These are phyloP conservation scores for Porites lutea DNA, from an alignment of 64 coral and sea anemone species.

Conservation along the genomic window DNA sequence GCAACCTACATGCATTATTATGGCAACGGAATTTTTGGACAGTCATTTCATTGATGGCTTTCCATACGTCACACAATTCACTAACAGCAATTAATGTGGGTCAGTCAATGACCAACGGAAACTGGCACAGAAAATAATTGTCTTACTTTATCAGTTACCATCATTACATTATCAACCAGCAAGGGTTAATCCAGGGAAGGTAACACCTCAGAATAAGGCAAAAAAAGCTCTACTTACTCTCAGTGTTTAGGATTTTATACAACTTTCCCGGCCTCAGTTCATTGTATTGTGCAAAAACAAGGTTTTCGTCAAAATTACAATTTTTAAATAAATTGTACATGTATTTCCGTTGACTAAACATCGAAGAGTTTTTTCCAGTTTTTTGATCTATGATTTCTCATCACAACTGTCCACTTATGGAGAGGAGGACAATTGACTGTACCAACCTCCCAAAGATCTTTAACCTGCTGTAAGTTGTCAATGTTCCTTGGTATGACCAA, in stretches of 20 bases:
- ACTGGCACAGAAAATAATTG: no score
- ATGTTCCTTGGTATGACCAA: conserved; percentile 23
- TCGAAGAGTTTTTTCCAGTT: neutral
- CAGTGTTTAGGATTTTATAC: conserved; percentile 6
- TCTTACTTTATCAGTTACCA: no score
- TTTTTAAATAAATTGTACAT: conserved; percentile 42
- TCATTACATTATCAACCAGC: no score
- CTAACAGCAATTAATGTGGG: no score
- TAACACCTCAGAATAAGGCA: neutral
- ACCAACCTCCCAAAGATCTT: conserved; percentile 14
- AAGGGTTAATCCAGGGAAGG: neutral
- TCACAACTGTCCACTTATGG: conserved; percentile 12
- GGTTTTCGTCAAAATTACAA: conserved; percentile 16
- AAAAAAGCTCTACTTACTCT: neutral
- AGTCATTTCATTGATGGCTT: no score
- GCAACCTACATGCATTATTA: no score
- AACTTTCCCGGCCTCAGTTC: neutral
- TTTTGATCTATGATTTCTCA: neutral
- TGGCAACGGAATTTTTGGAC: no score
- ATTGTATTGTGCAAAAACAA: conserved; percentile 12
- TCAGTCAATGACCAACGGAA: no score
- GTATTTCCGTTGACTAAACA: conserved; percentile 22
- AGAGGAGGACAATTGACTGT: conserved; percentile 8
- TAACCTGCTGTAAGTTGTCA: neutral
- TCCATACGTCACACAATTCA: no score